A percentile compares a stretch with the other conserved stretches of the same genome.
Evolutionary conservation across 2,888 invertebrate species (phyloP).

Genomic region (Thereva nobilitata): DNA sequence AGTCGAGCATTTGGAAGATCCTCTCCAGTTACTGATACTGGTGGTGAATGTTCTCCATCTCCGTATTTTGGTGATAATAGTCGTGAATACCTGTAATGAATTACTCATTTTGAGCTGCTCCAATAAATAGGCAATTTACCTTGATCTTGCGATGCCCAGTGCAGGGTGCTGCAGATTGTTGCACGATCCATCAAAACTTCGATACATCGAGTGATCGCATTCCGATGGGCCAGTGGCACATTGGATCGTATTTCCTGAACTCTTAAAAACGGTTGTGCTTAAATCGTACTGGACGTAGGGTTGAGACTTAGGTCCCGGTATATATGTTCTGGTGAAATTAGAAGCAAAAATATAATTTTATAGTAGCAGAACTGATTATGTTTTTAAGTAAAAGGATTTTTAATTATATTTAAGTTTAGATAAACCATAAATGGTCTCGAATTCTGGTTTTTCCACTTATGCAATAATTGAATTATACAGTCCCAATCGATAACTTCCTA

Average conservation of each 20-base stretch:
- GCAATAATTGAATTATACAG: no score
- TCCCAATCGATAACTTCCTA: no score
- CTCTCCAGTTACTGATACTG: slow-evolving; percentile 66
- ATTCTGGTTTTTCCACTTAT: no score
- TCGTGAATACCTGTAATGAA: slow-evolving; percentile 53
- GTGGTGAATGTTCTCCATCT: slow-evolving; percentile 63
- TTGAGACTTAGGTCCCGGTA: not conserved
- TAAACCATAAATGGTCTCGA: no score
- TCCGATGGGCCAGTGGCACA: slow-evolving; percentile 50
- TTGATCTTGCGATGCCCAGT: slow-evolving; percentile 78
- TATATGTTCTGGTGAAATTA: no score
- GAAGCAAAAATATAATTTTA: no score
- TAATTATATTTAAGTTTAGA: no score
- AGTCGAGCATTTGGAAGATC: slow-evolving; percentile 71
- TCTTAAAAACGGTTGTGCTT: no score
- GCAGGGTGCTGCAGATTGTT: slow-evolving; percentile 85
- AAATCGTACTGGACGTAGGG: not conserved
- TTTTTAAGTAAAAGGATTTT: no score
- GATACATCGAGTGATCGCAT: slow-evolving; percentile 61
- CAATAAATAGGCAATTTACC: slow-evolving; percentile 47
- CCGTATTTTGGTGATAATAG: slow-evolving; percentile 59
- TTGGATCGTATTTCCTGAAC: slow-evolving; percentile 37
- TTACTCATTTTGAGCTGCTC: not conserved
- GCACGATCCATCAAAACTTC: slow-evolving; percentile 89
- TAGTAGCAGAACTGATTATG: no score